These are phyloP conservation scores for Elanoides forficatus DNA, from an alignment of 2,113 vertebrate genomes.

Conservation along the genomic window DNA sequence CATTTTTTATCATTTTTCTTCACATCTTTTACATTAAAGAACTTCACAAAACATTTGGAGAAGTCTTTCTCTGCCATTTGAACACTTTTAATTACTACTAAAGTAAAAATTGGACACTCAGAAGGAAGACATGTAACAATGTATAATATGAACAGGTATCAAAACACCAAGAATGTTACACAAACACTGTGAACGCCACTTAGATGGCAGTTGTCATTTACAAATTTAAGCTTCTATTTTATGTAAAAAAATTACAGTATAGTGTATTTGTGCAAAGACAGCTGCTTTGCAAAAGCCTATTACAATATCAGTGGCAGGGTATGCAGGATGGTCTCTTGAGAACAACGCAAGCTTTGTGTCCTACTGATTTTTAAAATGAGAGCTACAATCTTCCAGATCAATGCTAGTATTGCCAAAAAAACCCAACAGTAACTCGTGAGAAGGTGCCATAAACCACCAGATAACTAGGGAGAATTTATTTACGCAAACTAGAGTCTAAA, in stretches of 20 bases:
- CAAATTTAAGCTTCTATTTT: not conserved
- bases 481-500: not conserved
- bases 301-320: not conserved
- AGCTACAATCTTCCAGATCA: not conserved
- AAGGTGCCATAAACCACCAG: not conserved
- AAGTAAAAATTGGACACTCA: not conserved
- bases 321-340: not conserved
- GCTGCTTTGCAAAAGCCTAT: not conserved
- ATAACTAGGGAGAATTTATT: not conserved
- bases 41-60: not conserved
- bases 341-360: not conserved
- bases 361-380: not conserved
- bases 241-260: not conserved
- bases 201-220: not conserved
- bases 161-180: not conserved
- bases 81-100: not conserved
- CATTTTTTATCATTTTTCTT: not conserved
- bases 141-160: rapidly evolving
- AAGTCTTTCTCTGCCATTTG: not conserved
- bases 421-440: not conserved
- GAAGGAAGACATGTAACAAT: not conserved
- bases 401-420: not conserved
- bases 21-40: not conserved
- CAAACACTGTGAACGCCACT: not conserved
- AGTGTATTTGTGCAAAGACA: not conserved